phyloP scores from a whole-genome alignment of 2,888 invertebrate genomes.

The Tetheella fluctuosa region DNA sequence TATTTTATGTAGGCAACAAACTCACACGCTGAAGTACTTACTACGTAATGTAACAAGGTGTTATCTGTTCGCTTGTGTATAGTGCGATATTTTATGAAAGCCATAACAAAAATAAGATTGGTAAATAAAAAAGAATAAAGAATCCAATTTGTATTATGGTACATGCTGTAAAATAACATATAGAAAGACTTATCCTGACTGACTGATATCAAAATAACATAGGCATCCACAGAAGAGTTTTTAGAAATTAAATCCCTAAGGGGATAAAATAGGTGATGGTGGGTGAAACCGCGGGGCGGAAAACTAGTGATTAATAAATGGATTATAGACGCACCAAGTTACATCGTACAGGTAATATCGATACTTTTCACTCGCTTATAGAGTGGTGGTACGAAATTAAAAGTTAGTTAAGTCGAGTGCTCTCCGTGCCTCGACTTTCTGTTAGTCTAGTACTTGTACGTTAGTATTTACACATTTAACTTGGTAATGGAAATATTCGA shows the following conservation, averaged over 20 bases:
- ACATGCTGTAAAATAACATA: too few species aligned
- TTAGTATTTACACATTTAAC: background rate
- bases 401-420: constrained; percentile 30
- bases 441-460: background rate
- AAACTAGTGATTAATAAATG: too few species aligned
- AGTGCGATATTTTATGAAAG: background rate
- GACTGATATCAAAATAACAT: too few species aligned
- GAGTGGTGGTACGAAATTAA: constrained; percentile 22
- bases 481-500: background rate
- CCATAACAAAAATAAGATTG: background rate
- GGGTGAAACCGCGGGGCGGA: too few species aligned
- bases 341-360: background rate
- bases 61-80: background rate
- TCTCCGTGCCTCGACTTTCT: constrained; percentile 15
- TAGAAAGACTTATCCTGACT: too few species aligned
- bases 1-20: background rate
- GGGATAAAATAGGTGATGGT: too few species aligned
- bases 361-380: constrained; percentile 11
- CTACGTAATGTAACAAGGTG: background rate
- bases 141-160: too few species aligned
- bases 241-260: too few species aligned
- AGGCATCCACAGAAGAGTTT: too few species aligned
- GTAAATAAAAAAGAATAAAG: too few species aligned
- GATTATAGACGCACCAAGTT: background rate
- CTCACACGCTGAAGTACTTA: background rate